Base-by-base conservation (phyloP, 1,140 invertebrate genomes). In the roundworm (Caenorhabditis elegans) region DNA sequence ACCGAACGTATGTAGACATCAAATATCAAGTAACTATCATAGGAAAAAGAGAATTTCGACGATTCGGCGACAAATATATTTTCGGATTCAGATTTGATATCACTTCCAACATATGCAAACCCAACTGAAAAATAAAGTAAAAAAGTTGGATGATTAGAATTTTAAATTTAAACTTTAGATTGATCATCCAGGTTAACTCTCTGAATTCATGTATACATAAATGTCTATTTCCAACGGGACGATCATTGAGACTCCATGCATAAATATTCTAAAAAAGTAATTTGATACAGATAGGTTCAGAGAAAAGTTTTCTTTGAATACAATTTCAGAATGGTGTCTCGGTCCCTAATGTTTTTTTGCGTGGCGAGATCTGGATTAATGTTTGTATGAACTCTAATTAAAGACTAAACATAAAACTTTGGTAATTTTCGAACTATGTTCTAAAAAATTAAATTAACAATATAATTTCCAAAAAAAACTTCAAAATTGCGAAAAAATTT, bases 11-110 rank as follows among this genome's bases (percentile, higher is more conserved):
- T 43, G 31, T 78, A 83, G 11, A 83, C 10, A 79, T 83, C 82
- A 36, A 83, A 83, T n/a, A 70, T 15, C 19, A 83, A 15, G 11
- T 31, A 26, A 10, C 49, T 49, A n/a, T 78, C 80, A 13, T 31
- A 15, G 2, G 0, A 11, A 2, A 83, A 24, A 19, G 82, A 82
- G 31, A 83, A 83, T 17, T 79, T 78, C 0, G 82, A 51, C 10
- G 82, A 83, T 79, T 83, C 82, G 39, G 49, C 55, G n/a, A 83
- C 82, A 39, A 79, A 83, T 0, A 77, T 70, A 6, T 83, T 60
- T 26, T 60, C 22, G 1, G 22, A 6, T 15, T 78, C 24, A 17
- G 26, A 28, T 47, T 47, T 65, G 11, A 1, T 22, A 22, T 82
- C 77, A n/a, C 34, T 76, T 31, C 81, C 81, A 55, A 82, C 81